phyloP scores from a whole-genome alignment of 2,888 invertebrate species.

The Philereme vetulata region DNA sequence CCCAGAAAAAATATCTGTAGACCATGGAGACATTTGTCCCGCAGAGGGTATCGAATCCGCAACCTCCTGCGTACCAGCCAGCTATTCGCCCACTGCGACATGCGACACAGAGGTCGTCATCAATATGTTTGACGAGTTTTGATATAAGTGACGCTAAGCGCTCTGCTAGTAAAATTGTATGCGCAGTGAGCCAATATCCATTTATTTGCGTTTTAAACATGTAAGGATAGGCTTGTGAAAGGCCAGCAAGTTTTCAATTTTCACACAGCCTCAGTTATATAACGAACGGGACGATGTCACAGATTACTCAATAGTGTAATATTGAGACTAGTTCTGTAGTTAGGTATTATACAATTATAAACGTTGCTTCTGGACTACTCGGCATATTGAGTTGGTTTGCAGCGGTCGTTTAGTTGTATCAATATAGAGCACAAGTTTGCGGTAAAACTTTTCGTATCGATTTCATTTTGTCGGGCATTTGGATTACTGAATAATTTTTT shows the following conservation, averaged over 20 bases:
- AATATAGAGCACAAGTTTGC: neutral
- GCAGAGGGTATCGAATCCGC: too few species aligned
- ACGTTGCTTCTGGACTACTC: constrained; percentile 10
- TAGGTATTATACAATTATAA: constrained; percentile 18
- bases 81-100: too few species aligned
- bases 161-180: neutral
- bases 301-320: constrained; percentile 17
- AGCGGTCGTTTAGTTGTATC: neutral
- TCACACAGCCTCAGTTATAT: constrained; percentile 35
- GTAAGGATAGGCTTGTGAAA: constrained; percentile 32
- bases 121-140: too few species aligned
- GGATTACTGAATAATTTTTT: too few species aligned
- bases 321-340: constrained; percentile 32
- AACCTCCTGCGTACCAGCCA: too few species aligned
- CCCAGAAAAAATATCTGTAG: too few species aligned
- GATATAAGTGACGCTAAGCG: too few species aligned
- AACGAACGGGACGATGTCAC: constrained; percentile 28
- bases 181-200: constrained; percentile 5
- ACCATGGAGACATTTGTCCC: too few species aligned
- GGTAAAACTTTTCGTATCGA: neutral
- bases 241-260: constrained; percentile 39
- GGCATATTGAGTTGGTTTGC: constrained; percentile 13
- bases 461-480: too few species aligned
- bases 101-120: too few species aligned
- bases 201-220: constrained; percentile 14